Evolutionary conservation across 2,888 invertebrate genomes (phyloP).

Genomic region (Halocaridina rubra): DNA sequence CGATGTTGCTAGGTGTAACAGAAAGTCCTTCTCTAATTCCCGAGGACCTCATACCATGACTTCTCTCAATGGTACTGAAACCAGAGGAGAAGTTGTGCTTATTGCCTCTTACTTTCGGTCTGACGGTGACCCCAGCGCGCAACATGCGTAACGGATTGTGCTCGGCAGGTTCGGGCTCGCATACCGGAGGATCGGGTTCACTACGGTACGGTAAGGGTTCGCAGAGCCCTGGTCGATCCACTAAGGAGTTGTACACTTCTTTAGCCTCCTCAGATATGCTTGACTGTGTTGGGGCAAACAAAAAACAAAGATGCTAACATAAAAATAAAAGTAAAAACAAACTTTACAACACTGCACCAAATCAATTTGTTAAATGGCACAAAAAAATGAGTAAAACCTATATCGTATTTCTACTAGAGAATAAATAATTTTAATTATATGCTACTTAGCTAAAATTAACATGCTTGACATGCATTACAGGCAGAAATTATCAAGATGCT

Average conservation of each 20-base stretch:
- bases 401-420: neutral
- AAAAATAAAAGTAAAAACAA: constrained; percentile 66
- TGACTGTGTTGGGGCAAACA: constrained; percentile 72
- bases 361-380: neutral
- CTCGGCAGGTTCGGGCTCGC: constrained; percentile 68
- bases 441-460: no score
- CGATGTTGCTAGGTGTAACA: constrained; percentile 12
- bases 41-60: constrained; percentile 46
- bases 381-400: neutral
- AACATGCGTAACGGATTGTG: constrained; percentile 78
- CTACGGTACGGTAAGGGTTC: constrained; percentile 60
- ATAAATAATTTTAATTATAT: neutral
- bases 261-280: constrained; percentile 89
- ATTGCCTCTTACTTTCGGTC: constrained; percentile 72
- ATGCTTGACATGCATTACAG: no score
- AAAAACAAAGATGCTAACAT: constrained; percentile 67
- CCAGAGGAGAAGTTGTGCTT: constrained; percentile 68
- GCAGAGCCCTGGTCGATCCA: constrained; percentile 76
- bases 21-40: constrained; percentile 28
- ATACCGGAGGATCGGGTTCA: constrained; percentile 66
- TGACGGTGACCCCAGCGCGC: constrained; percentile 73
- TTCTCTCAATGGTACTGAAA: constrained; percentile 45
- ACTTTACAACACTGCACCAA: constrained; percentile 64
- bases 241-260: constrained; percentile 91
- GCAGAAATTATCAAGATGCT: no score